Evolutionary conservation across 2,888 invertebrate genomes (phyloP), one percentile per base, ranked within the genome.

Genomic region (Gari tellinella): DNA sequence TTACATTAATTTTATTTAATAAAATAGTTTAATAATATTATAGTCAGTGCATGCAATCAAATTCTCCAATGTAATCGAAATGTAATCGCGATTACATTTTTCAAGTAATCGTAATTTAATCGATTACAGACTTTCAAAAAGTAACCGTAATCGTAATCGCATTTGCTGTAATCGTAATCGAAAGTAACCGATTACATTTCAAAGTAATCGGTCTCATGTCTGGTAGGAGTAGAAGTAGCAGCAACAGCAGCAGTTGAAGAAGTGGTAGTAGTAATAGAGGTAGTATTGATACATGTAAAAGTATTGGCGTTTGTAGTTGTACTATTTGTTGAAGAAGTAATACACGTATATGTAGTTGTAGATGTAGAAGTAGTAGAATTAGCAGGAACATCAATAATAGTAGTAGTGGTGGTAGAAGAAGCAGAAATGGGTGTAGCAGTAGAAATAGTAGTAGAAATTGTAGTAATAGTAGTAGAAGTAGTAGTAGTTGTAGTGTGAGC

Each of bases 331-430:
- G 40, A 10, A 40, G 40, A 10, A 40, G 40, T 40, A 40, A 15
- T 12, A 40, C 10, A 12, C 10, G 10, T 40, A 40, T 15, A 12
- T 12, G 40, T 12, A 40, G 40, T 15, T 40, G 40, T 15, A 40
- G 40, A 12, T 12, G 40, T 40, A 40, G 40, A 40, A 15, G 40
- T 40, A 40, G 15, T 12, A 40, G 40, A 12, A 40, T 10, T 40
- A 15, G 40, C 15, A 40, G 40, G 10, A 40, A 15, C 10, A 40
- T 10, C 15, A 40, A 15, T 12, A 40, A 15, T 40, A 40, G 40
- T 40, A 40, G 40, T 40, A 40, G 40, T 40, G 15, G 40, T 15
- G 40, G 40, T 40, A 40, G 40, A 40, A 40, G 40, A 40, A 40
- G 40, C 40, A 40, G 40, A 40, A 40, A 15, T 40, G 15, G 40